These are phyloP conservation scores for Taenaris catops DNA, from an alignment of 2,888 invertebrate species.

Conservation along the genomic window DNA sequence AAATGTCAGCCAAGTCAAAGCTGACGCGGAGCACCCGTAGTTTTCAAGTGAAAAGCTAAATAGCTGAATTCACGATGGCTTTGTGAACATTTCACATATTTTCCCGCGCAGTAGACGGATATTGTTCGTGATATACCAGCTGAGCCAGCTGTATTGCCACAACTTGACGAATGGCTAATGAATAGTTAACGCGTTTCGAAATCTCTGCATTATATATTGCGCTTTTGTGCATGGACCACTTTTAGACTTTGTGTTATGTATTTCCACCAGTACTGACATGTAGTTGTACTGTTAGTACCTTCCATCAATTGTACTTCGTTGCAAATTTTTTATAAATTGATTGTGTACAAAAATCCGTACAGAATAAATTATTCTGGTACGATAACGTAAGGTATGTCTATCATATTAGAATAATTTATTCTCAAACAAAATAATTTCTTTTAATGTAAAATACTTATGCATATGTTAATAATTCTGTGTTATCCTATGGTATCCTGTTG, in stretches of 20 bases:
- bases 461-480: too few species aligned
- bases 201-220: constrained; percentile 21
- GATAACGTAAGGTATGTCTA: too few species aligned
- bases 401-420: too few species aligned
- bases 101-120: constrained; percentile 20
- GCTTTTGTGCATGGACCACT: constrained; percentile 16
- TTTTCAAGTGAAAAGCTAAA: constrained; percentile 25
- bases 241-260: constrained; percentile 13
- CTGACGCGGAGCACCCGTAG: constrained; percentile 12
- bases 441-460: too few species aligned
- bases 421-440: too few species aligned
- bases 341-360: too few species aligned
- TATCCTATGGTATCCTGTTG: too few species aligned
- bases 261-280: neutral
- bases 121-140: constrained; percentile 23
- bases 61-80: constrained; percentile 23
- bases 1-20: constrained; percentile 13
- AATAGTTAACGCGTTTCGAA: constrained; percentile 22
- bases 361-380: too few species aligned
- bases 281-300: too few species aligned
- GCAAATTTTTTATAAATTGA: too few species aligned
- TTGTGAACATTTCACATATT: constrained; percentile 23
- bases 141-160: constrained; percentile 21
- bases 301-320: too few species aligned
- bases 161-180: constrained; percentile 24